Conservation (phyloP, 1,140 invertebrate species). For the Arctopsyche grandis region DNA sequence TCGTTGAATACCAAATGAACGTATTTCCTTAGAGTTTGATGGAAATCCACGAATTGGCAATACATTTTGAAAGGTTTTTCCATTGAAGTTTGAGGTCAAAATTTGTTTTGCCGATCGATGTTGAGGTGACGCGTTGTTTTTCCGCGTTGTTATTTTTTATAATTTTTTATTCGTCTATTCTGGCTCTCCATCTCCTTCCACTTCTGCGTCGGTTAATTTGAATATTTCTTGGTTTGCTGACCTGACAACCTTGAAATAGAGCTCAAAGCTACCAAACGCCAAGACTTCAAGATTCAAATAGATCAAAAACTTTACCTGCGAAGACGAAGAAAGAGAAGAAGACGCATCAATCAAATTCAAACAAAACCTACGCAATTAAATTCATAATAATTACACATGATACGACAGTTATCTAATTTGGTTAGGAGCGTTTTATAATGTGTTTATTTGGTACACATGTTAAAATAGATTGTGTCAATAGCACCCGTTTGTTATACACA, state of each 20-base stretch:
- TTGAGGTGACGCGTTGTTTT: constrained; percentile 42
- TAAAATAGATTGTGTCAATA: constrained; percentile 21
- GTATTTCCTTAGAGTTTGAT: not conserved
- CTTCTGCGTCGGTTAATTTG: constrained; percentile 31
- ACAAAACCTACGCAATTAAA: too few relatives aligned
- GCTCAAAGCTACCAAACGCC: constrained; percentile 8
- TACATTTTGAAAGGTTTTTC: not conserved
- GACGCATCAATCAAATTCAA: too few relatives aligned
- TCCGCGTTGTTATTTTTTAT: not conserved
- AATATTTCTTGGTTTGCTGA: constrained; percentile 54
- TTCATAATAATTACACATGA: not conserved
- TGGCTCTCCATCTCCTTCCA: constrained; percentile 29
- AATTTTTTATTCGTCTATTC: constrained; percentile 33
- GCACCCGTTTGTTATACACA: constrained; percentile 5
- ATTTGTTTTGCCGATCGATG: constrained; percentile 42
- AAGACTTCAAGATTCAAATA: not conserved
- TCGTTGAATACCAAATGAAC: not conserved
- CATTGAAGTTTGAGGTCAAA: constrained; percentile 44
- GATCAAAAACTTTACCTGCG: too few relatives aligned
- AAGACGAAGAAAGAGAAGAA: too few relatives aligned
- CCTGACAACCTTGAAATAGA: constrained; percentile 55
- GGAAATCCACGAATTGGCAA: too few relatives aligned
- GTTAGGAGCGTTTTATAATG: not conserved
- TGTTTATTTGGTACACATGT: not conserved
- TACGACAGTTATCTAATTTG: not conserved